Percentiles rank a stretch among this genome's conserved stretches.
Evolutionary conservation across 2,888 invertebrate species (phyloP).

Genomic region (Microctonus hyperodae): DNA sequence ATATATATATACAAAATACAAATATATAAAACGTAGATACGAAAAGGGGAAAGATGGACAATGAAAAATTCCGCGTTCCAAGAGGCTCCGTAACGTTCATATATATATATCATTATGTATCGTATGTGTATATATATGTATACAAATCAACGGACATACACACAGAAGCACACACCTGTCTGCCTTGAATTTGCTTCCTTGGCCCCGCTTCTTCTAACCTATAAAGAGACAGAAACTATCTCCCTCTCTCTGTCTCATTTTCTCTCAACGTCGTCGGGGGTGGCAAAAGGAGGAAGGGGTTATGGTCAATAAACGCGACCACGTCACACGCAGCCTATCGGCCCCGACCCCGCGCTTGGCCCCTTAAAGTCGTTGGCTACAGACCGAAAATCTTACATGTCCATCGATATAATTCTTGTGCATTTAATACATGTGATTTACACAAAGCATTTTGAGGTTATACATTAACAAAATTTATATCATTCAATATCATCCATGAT

Average conservation of each 20-base stretch:
- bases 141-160: not conserved
- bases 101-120: no score
- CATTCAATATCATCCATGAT: constrained; percentile 21
- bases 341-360: constrained; percentile 55
- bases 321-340: constrained; percentile 62
- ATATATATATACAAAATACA: no score
- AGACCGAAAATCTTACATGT: constrained; percentile 60
- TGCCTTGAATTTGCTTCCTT: constrained; percentile 32
- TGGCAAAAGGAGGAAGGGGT: constrained; percentile 56
- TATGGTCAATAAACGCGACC: constrained; percentile 63
- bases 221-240: constrained; percentile 1
- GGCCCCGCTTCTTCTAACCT: not conserved
- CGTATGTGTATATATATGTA: not conserved
- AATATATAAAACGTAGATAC: no score
- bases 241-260: not conserved
- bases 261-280: constrained; percentile 20
- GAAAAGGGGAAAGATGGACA: constrained; percentile 1
- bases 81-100: not conserved
- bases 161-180: constrained; percentile 27
- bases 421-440: constrained; percentile 43
- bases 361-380: constrained; percentile 55
- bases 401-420: constrained; percentile 53
- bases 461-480: constrained; percentile 31
- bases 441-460: not conserved
- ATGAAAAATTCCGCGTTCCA: constrained; percentile 19